Conservation (phyloP, 2,888 invertebrate species). For the Ennomos erosarius region DNA sequence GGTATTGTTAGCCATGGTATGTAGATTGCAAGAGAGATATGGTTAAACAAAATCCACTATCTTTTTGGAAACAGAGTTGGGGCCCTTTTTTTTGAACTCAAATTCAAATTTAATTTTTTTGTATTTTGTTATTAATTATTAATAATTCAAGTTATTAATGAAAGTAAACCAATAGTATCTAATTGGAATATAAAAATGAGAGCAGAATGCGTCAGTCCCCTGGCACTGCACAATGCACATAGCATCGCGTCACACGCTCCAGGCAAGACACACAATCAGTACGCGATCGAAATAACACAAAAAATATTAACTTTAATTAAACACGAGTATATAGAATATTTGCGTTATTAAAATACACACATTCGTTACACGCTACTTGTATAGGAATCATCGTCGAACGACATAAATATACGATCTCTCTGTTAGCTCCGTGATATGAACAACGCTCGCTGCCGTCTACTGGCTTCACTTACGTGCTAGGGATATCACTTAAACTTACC, state of each 20-base stretch:
- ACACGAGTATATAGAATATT: slow-evolving; percentile 8
- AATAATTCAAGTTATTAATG: too few relatives aligned
- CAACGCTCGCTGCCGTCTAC: slow-evolving; percentile 1
- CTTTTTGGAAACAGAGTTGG: too few relatives aligned
- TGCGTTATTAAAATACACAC: neutral
- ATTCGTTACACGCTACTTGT: slow-evolving; percentile 1
- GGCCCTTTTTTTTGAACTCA: too few relatives aligned
- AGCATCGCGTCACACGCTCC: slow-evolving; percentile 47
- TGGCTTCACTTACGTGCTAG: slow-evolving; percentile 30
- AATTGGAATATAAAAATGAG: too few relatives aligned
- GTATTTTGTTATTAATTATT: too few relatives aligned
- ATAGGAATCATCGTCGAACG: slow-evolving; percentile 6
- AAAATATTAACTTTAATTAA: slow-evolving; percentile 9
- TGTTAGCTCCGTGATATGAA: slow-evolving; percentile 27
- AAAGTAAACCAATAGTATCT: too few relatives aligned
- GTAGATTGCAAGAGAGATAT: too few relatives aligned
- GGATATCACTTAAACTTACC: slow-evolving; percentile 33
- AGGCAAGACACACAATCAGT: slow-evolving; percentile 44
- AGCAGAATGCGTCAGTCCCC: neutral
- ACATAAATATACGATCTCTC: slow-evolving; percentile 1
- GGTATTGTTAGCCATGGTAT: too few relatives aligned
- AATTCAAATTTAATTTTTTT: too few relatives aligned
- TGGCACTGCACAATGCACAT: slow-evolving; percentile 10
- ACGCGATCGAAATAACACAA: slow-evolving; percentile 4
- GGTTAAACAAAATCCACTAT: too few relatives aligned